Base-by-base conservation (phyloP, 2,888 invertebrate species). In the Zootermopsis nevadensis region DNA sequence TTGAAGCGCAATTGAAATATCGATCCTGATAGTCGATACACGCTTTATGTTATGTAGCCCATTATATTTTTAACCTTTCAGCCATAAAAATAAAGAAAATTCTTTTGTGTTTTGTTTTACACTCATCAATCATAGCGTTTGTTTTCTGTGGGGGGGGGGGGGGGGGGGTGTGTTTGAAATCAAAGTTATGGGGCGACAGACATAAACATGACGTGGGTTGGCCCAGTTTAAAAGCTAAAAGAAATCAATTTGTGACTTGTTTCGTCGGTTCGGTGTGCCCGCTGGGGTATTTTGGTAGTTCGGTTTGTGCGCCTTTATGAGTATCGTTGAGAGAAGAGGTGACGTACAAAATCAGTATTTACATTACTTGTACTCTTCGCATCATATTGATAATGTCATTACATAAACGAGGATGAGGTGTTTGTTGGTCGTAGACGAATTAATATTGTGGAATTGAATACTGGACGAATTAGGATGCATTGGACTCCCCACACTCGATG, bases 11-110 rank as follows among this genome's bases (percentile, higher is more conserved):
- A 74, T 74, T 74, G 38, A 74, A 74, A 74, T 74, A 74, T 74
- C 74, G 74, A 74, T 35, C 74, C 24, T 42, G 31, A 38, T 74
- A 74, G 15, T 74, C 74, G 74, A 74, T 74, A 74, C 38, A 74
- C 38, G 3, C 74, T 74, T 74, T 74, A 74, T 74, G n/a, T 74
- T 7, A 38, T 35, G n/a, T 42, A 38, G 74, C 74, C 69, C 69
- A n/a, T 60, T 60, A 60, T 60, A n/a, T 27, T 60, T 55, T 60
- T 60, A n/a, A 42, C 42, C 42, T 15, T 19, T 19, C 19, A n/a
- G 7, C n/a, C 60, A 60, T 8, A 60, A 60, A 60, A 60, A 60
- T 60, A 60, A 60, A 60, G 60, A 60, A 2, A 2, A 60, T 60
- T 60, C 60, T 60, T 27, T 27, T n/a, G n/a, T 60, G 12, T 60